Conservation (phyloP, 1,140 invertebrate species). For the Chelonus insularis region DNA sequence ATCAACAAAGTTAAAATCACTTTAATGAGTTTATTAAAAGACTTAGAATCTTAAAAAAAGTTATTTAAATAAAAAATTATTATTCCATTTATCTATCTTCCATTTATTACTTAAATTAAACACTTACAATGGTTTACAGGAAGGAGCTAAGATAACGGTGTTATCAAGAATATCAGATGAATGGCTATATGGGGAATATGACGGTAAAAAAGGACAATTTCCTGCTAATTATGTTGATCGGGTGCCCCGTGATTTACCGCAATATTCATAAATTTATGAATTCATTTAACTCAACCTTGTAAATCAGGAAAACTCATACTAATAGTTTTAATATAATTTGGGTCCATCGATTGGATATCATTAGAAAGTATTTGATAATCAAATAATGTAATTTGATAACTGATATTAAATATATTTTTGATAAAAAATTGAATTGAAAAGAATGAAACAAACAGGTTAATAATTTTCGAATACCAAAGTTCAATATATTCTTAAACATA, state of each 20-base stretch:
- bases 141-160: slow-evolving; percentile 73
- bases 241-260: slow-evolving; percentile 54
- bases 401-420: slow-evolving; percentile 12
- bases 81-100: too few species aligned
- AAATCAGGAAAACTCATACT: neutral
- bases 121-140: too few species aligned
- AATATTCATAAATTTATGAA: slow-evolving; percentile 38
- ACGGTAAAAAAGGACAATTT: slow-evolving; percentile 74
- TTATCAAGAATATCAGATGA: slow-evolving; percentile 74
- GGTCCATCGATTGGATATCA: neutral
- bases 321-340: neutral
- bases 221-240: slow-evolving; percentile 77
- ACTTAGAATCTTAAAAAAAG: too few species aligned
- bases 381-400: slow-evolving; percentile 1
- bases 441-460: too few species aligned
- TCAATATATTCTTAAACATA: too few species aligned
- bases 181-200: slow-evolving; percentile 78
- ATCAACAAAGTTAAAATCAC: too few species aligned
- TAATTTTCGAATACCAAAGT: too few species aligned
- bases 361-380: slow-evolving; percentile 11
- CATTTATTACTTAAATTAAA: too few species aligned
- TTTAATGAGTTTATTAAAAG: too few species aligned
- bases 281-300: too few species aligned
- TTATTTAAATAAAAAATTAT: too few species aligned
- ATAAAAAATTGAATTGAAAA: neutral